Conservation (phyloP, 1,140 invertebrate species). For the Rhyacophila brunnea region DNA sequence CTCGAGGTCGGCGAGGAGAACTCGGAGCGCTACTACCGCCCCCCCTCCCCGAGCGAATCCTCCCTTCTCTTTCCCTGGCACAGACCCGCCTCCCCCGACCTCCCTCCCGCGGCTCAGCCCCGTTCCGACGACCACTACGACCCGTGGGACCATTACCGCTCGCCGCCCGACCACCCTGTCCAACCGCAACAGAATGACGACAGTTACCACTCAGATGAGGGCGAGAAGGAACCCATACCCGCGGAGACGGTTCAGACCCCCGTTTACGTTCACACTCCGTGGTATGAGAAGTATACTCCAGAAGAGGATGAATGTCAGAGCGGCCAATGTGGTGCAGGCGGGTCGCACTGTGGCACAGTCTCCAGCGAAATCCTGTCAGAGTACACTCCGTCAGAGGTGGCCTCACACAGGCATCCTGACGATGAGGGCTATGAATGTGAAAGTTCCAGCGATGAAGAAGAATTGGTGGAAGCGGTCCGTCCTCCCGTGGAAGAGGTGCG, state of each 20-base stretch:
- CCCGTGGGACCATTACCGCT: constrained; percentile 58
- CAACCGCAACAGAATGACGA: constrained; percentile 42
- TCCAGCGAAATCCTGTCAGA: constrained; percentile 7
- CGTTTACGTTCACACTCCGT: constrained; percentile 12
- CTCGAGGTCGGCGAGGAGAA: constrained; percentile 22
- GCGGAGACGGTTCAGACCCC: too few relatives aligned
- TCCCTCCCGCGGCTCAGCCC: background rate
- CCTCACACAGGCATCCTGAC: background rate
- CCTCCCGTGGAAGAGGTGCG: constrained; percentile 40
- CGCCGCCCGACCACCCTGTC: constrained; percentile 7
- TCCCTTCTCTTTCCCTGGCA: constrained; percentile 53
- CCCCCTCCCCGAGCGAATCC: constrained; percentile 38
- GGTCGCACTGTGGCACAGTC: constrained; percentile 20
- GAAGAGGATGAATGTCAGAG: constrained; percentile 15
- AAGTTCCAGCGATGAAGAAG: constrained; percentile 32
- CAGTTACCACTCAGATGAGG: background rate
- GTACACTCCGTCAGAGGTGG: background rate
- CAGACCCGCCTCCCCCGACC: constrained; percentile 37
- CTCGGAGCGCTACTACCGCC: constrained; percentile 23
- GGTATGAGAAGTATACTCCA: constrained; percentile 21
- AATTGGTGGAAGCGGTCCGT: constrained; percentile 10
- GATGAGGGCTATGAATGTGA: background rate
- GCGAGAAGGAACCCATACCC: background rate
- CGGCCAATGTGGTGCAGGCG: constrained; percentile 16
- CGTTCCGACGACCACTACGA: constrained; percentile 52